Evolutionary conservation across 2,113 vertebrate genomes (phyloP).

Genomic region (Columba livia): DNA sequence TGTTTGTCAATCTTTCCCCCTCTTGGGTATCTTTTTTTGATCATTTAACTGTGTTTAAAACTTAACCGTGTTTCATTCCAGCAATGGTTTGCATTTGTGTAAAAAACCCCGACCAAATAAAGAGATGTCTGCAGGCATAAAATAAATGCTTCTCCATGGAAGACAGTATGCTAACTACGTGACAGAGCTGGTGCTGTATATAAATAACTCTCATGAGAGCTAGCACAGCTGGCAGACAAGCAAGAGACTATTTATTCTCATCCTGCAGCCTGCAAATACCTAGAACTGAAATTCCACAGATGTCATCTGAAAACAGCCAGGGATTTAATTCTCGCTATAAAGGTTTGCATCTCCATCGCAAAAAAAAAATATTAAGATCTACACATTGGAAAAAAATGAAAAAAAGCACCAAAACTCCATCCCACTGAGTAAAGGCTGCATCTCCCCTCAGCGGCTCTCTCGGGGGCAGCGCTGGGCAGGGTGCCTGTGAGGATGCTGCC

Average conservation of each 20-base stretch:
- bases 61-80: neutral
- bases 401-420: neutral
- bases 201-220: neutral
- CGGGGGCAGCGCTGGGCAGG: fast-evolving
- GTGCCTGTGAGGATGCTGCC: neutral
- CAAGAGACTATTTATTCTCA: neutral
- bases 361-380: neutral
- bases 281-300: neutral
- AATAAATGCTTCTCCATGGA: neutral
- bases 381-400: neutral
- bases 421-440: neutral
- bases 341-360: neutral
- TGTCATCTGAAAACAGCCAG: neutral
- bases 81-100: neutral
- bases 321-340: neutral
- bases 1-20: neutral
- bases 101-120: neutral
- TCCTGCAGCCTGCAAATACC: neutral
- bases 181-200: neutral
- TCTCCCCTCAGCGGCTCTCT: neutral
- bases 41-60: neutral
- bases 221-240: constrained; percentile 7
- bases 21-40: neutral
- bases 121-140: neutral
- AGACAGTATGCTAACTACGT: neutral